Base-by-base conservation (phyloP, 2,888 invertebrate genomes). In the Eristalinus aeneus region DNA sequence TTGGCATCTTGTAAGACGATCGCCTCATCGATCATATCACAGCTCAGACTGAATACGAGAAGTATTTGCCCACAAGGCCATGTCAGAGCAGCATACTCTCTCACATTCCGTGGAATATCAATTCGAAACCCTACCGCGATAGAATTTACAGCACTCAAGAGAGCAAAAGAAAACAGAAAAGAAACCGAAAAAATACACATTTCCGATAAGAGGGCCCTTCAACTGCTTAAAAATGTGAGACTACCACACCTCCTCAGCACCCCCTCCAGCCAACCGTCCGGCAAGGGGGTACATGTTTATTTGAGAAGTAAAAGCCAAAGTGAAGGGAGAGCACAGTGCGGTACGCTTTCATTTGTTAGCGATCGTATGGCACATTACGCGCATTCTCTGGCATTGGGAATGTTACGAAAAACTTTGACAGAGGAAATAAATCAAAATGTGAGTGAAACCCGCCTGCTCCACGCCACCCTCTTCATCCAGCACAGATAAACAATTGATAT, bases 401-500 rank as follows among this genome's bases (percentile, higher is more conserved):
- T 36, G 39, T 69, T 71, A 71, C 36, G 60, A 71, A 71, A 71
- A 60, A 46, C 16, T 60, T 31, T 39, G 31, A 71, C 60, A 71
- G 20, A 12, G 6, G 60, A 58, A 60, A 8, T 16, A 71, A 58
- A 39, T 68, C 56, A 34, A 68, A 65, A 23, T n/a, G 10, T 23
- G 2, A 67, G 34, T 34, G 34, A 34, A 34, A 6, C n/a, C 9
- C 32, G 0, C 22, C 16, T 16, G 5, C 56, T 23, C 34, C 10
- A 9, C 32, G 16, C 4, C 46, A n/a, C 0, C 46, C n/a, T 0
- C 39, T n/a, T 39, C n/a, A 39, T 12, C 12, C 39, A n/a, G 12
- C 12, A 46, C 73, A 36, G 8, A 73, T 63, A 36, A 54, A 54
- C 73, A 64, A 73, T 73, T 64, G 64, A 34, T 73, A 73, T 73